Evolutionary conservation across 2,113 vertebrate species (phyloP), one percentile per base, ranked within the genome.

Genomic region (Erythrocebus patas): DNA sequence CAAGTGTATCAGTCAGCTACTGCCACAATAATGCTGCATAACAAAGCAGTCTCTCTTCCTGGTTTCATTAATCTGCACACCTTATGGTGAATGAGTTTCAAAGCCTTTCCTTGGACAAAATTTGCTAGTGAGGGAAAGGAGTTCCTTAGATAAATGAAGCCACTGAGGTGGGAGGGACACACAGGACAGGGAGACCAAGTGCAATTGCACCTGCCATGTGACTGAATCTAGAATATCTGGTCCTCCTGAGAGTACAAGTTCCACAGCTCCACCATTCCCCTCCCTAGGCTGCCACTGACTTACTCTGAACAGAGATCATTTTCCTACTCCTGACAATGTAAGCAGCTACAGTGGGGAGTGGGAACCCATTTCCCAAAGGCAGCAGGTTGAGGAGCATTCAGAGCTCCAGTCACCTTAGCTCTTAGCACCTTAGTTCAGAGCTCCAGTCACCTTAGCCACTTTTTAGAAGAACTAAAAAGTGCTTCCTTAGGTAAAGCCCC

Each of bases 1-100:
- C 8, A 22, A 10, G 2, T 48, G 30, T 57, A 8, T 38, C 25
- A 0, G 35, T 23, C 73, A 59, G 79, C 73, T 59, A 1, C 20
- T 32, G 76, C 32, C 5, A 13, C 73, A 20, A 14, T 18, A 35
- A 14, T 5, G 22, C 73, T 6, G 6, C 0, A 0, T 40, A 75
- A 78, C 66, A 20, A 1, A 40, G 61, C 20, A 8, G 12, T 23
- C 68, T 75, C 40, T 50, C 20, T n/a, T 48, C 45, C 43, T 45
- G 23, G 43, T 38, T 23, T 80, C 16, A 2, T 3, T 2, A 17
- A 13, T 18, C 27, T 1, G n/a, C 35, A 12, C 23, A 17, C 14
- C 8, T n/a, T 32, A 43, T 2, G 3, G 52, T 20, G 76, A 50
- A 1, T 14, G 35, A 88, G 66, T 50, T 27, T 76, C 43, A 45